Evolutionary conservation across 1,140 invertebrate genomes (phyloP).

Genomic region (Chrysomallon squamiferum): DNA sequence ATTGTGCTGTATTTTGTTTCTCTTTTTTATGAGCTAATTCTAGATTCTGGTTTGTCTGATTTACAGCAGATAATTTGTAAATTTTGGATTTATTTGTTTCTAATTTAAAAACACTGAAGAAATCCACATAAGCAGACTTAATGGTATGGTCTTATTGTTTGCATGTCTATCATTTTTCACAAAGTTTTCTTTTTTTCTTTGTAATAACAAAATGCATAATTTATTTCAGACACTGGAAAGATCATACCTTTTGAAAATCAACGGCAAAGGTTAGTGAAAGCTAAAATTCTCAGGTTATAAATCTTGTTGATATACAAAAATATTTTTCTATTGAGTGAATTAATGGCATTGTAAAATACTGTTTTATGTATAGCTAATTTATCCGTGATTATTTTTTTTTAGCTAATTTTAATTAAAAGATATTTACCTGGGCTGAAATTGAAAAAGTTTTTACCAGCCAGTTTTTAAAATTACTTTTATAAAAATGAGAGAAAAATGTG

Average conservation of each 20-base stretch:
- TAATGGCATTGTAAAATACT: too few relatives aligned
- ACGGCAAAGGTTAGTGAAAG: conserved; percentile 80
- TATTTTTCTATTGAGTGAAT: too few relatives aligned
- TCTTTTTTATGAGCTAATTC: too few relatives aligned
- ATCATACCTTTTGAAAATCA: conserved; percentile 93
- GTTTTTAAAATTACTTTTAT: not conserved
- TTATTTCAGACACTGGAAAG: conserved; percentile 82
- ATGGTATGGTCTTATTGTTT: too few relatives aligned
- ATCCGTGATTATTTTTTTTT: not conserved
- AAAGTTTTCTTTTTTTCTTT: conserved; percentile 11
- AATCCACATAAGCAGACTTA: too few relatives aligned
- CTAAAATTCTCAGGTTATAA: too few relatives aligned
- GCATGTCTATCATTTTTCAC: not conserved
- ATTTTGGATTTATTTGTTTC: too few relatives aligned
- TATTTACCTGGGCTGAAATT: not conserved
- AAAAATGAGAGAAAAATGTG: not conserved
- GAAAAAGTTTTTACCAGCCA: not conserved
- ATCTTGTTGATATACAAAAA: too few relatives aligned
- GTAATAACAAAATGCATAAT: not conserved
- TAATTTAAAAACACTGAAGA: too few relatives aligned
- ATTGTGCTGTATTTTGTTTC: too few relatives aligned
- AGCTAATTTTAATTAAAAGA: not conserved
- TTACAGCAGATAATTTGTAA: too few relatives aligned
- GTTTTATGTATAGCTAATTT: not conserved
- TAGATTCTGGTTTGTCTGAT: too few relatives aligned